Evolutionary conservation across 2,113 vertebrate species (phyloP), one percentile per base, ranked within the genome.

Genomic region (Tyto alba): DNA sequence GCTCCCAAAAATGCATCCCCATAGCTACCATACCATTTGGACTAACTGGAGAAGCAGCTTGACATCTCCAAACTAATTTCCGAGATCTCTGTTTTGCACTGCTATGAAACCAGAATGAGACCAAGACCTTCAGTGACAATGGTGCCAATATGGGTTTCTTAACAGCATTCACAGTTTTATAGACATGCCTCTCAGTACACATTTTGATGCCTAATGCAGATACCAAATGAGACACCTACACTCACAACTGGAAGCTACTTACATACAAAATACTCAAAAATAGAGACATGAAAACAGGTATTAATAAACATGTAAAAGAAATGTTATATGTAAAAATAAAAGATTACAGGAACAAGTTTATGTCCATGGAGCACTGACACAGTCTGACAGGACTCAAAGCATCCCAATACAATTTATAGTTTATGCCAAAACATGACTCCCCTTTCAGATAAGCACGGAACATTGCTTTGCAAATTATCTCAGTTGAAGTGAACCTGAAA

Each of bases 11-110:
- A 73, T 27, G 38, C 72, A 74, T 25, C 27, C 50, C 32, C 1
- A 0, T 14, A 32, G 45, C 25, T 76, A 47, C 30, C 21, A 13
- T 1, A 48, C 19, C 9, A 52, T 0, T 6, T 0, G 0, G 59
- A 53, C 30, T 38, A 62, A n/a, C 1, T 0, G 0, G 27, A 80
- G 68, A 11, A 77, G 38, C 29, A 73, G 64, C 21, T 48, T 25
- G 16, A 10, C 36, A 47, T 4, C 75, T 72, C 52, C 69, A 62
- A 22, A 41, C 16, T 41, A 1, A 29, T 38, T 88, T 17, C 53
- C 2, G 16, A 63, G 8, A 53, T 43, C 57, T 32, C 16, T 41
- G 20, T 22, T 75, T 80, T 36, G 47, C 27, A 21, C 26, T 36
- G 36, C 53, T 59, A 2, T 7, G 30, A 79, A 64, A 23, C 16